These are phyloP conservation scores for Colletes latitarsis DNA, from an alignment of 1,140 invertebrate species.

Conservation along the genomic window DNA sequence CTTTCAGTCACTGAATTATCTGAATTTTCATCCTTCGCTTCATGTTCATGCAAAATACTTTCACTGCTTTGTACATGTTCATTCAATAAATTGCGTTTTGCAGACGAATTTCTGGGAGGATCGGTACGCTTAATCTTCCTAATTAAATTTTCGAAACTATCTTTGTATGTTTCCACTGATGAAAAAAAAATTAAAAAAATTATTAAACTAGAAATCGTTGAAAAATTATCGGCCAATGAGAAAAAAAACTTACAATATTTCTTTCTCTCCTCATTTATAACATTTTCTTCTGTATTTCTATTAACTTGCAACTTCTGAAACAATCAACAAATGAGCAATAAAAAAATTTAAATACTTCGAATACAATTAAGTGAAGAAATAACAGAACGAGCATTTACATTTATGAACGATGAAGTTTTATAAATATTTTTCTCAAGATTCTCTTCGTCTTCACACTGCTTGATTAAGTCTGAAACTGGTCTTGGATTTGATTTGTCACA, in stretches of 20 bases:
- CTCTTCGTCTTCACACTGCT: constrained; percentile 80
- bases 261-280: constrained; percentile 78
- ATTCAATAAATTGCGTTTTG: constrained; percentile 24
- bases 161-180: constrained; percentile 73
- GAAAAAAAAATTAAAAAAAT: constrained; percentile 54
- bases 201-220: constrained; percentile 21
- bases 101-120: constrained; percentile 26
- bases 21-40: not conserved
- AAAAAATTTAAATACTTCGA: constrained; percentile 1
- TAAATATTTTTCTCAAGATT: constrained; percentile 73
- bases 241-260: constrained; percentile 77
- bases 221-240: not conserved
- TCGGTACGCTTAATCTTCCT: constrained; percentile 67
- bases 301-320: constrained; percentile 73
- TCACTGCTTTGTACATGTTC: not conserved
- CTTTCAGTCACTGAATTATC: not conserved
- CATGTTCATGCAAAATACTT: not conserved
- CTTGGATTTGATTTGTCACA: constrained; percentile 80
- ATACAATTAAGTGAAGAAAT: constrained; percentile 16
- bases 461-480: constrained; percentile 76
- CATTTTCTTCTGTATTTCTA: constrained; percentile 73
- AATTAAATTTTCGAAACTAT: constrained; percentile 74
- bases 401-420: constrained; percentile 10
- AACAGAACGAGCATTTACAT: constrained; percentile 43
- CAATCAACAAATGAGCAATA: constrained; percentile 29